phyloP scores from a whole-genome alignment of 2,888 invertebrate species.

The Eudasyphora cyanicolor region DNA sequence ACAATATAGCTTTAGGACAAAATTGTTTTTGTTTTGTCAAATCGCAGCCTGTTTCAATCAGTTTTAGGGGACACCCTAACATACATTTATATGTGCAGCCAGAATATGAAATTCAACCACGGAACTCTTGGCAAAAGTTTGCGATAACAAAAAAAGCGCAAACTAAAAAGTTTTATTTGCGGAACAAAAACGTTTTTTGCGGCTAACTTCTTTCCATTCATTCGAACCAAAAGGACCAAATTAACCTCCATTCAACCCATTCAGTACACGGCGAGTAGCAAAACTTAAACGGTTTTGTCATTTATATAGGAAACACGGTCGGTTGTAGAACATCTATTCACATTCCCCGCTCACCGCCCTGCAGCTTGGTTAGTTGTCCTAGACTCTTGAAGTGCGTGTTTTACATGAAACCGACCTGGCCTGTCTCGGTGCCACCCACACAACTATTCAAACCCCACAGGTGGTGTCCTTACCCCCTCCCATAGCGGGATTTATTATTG shows the following conservation, averaged over 20 bases:
- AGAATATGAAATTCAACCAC: neutral
- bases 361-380: neutral
- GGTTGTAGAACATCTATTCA: slow-evolving; percentile 4
- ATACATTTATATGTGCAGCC: neutral
- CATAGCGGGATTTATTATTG: neutral
- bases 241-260: too few species aligned
- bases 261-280: neutral
- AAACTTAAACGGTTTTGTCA: neutral
- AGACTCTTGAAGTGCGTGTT: slow-evolving; percentile 11
- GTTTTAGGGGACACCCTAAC: too few species aligned
- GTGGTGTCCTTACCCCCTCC: neutral
- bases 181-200: neutral
- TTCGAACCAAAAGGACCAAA: neutral
- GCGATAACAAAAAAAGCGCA: slow-evolving; percentile 7
- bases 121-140: slow-evolving; percentile 4
- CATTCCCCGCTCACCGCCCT: neutral
- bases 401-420: neutral
- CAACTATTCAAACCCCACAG: neutral
- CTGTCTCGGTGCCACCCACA: neutral
- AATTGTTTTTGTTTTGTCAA: too few species aligned
- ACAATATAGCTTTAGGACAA: too few species aligned
- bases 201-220: neutral
- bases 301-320: slow-evolving; percentile 4
- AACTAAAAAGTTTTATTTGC: slow-evolving; percentile 29
- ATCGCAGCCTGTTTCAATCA: too few species aligned